Percentiles rank a stretch among this genome's conserved stretches.
phyloP scores from a whole-genome alignment of 2,113 vertebrate species.

The Syngnathus typhle region DNA sequence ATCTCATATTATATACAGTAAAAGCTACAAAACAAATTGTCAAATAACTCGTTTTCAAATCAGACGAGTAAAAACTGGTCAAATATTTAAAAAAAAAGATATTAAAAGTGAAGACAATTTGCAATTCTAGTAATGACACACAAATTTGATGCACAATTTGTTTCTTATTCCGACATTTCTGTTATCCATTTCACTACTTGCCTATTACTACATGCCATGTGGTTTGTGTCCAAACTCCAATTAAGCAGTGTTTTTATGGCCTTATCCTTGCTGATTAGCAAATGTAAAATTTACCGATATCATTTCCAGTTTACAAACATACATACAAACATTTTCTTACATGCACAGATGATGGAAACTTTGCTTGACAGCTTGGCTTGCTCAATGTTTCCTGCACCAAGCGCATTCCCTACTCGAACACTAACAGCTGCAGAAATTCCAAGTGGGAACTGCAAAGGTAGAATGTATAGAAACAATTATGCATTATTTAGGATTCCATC shows the following conservation, averaged over 20 bases:
- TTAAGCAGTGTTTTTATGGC: background rate
- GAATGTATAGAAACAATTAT: background rate
- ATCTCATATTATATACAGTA: too few species aligned
- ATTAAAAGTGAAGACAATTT: too few species aligned
- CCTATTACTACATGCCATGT: background rate
- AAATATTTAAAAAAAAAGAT: too few species aligned
- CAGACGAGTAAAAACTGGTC: too few species aligned
- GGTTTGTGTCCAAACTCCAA: background rate
- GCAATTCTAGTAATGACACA: too few species aligned
- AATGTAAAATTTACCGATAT: background rate
- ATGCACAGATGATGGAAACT: conserved; percentile 69
- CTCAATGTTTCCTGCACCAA: conserved; percentile 75
- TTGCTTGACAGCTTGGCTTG: conserved; percentile 74
- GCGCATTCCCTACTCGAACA: conserved; percentile 80
- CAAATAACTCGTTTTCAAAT: too few species aligned
- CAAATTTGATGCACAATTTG: too few species aligned
- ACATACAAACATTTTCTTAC: conserved; percentile 52
- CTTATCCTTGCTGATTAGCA: background rate
- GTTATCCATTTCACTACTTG: background rate
- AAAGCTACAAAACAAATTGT: too few species aligned
- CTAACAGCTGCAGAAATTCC: conserved; percentile 77
- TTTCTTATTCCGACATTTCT: too few species aligned
- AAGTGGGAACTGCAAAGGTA: conserved; percentile 73
- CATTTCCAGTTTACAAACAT: background rate
- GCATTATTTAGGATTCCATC: background rate